Base-by-base conservation (phyloP, 2,113 vertebrate genomes). In the Toxotes chatareus region DNA sequence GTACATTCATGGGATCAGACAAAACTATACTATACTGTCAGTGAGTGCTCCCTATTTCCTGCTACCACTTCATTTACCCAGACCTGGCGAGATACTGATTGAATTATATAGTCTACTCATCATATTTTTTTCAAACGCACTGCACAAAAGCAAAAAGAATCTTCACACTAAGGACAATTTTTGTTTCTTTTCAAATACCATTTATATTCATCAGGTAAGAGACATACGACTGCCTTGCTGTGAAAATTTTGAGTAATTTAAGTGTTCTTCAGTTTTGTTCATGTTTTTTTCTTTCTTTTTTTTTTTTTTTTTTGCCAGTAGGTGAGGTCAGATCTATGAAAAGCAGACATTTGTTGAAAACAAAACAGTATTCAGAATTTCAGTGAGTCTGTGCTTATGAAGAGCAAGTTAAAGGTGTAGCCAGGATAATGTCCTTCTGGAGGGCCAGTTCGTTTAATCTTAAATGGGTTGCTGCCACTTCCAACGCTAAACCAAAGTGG, bases 41-140 rank as follows among this genome's bases (percentile, higher is more conserved):
- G 23, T 27, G 9, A 80, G 17, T 49, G 60, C 40, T 36, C 7
- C 36, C 57, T 21, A 7, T 61, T 23, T 70, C 6, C 56, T 59
- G 5, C 34, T 51, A 32, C 56, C 1, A 5, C 31, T 47, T 31
- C 31, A 63, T 63, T 68, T 61, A 46, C 42, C 7, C 47, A 61
- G 19, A 75, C 21, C 31, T 5, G 17, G 34, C n/a, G 3, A 32
- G 55, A 61, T 14, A n/a, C 16, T 4, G 3, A 47, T 47, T 57
- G 36, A 21, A 34, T 27, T 70, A 2, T 31, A 7, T 27, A 47
- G 46, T 16, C 13, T 19, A 49, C 46, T 49, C 42, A 59, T 60
- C 31, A 12, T 49, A 31, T 66, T 56, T 46, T 76, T 57, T 59
- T 4, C 34, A 53, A 69, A 64, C 23, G 42, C 31, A 59, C 47